Conservation (phyloP, 2,888 invertebrate genomes). For the Panzeria rudis region DNA sequence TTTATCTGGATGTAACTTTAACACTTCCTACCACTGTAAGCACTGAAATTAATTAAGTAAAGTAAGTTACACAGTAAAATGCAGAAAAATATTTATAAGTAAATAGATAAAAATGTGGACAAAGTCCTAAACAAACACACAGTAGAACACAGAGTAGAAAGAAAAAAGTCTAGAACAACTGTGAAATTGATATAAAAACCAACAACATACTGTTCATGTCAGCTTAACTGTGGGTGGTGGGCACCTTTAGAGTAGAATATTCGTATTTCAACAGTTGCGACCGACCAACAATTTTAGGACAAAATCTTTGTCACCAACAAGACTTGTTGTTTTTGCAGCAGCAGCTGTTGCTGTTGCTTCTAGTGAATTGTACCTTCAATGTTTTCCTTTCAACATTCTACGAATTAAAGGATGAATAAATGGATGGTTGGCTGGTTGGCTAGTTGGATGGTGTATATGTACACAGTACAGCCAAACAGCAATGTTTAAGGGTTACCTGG, state of each 20-base stretch:
- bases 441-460: not conserved
- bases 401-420: conserved; percentile 30
- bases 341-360: not conserved
- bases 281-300: conserved; percentile 16
- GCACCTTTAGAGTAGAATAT: not conserved
- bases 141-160: not conserved
- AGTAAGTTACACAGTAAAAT: conserved; percentile 37
- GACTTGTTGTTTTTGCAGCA: not conserved
- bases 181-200: conserved; percentile 49
- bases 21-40: conserved; percentile 29
- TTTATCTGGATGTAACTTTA: conserved; percentile 1
- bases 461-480: not conserved
- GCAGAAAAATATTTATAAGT: conserved; percentile 13
- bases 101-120: conserved; percentile 28
- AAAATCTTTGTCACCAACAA: conserved; percentile 37
- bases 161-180: not conserved
- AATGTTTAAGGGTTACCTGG: conserved; percentile 61
- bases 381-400: not conserved
- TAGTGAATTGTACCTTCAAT: not conserved
- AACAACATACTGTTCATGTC: not conserved
- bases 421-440: not conserved
- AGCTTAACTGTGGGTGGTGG: not conserved
- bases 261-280: conserved; percentile 4
- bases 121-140: conserved; percentile 27
- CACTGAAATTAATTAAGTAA: conserved; percentile 65